Percentiles rank a stretch among this genome's conserved stretches.
These are phyloP conservation scores for Drosophila chauvacae DNA, from an alignment of 1,140 invertebrate genomes.

Conservation along the genomic window DNA sequence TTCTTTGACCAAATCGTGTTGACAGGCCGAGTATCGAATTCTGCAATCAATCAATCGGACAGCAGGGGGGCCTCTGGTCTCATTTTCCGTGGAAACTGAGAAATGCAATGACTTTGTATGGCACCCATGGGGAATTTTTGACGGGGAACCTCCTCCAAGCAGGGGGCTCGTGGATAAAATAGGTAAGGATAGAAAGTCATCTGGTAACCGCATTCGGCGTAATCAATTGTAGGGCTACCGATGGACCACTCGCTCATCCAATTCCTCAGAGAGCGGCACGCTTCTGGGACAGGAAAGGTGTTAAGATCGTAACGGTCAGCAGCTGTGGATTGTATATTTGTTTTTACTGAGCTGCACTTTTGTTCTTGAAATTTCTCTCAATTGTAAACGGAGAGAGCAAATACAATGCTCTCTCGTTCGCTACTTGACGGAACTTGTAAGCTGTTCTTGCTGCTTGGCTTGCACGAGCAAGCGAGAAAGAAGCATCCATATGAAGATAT, in stretches of 20 bases:
- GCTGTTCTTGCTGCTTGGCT: background rate
- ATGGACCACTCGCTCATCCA: constrained; percentile 30
- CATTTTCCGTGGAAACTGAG: constrained; percentile 47
- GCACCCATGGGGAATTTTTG: constrained; percentile 70
- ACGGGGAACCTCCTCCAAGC: constrained; percentile 11
- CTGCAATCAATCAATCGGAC: constrained; percentile 67
- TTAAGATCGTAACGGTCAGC: constrained; percentile 64
- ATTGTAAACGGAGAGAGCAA: no score
- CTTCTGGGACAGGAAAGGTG: constrained; percentile 34
- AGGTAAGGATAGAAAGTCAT: constrained; percentile 37
- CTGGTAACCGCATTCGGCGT: constrained; percentile 77
- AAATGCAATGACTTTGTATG: constrained; percentile 50
- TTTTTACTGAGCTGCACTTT: no score
- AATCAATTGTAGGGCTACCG: constrained; percentile 76
- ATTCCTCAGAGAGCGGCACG: constrained; percentile 58
- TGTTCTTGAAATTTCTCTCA: no score
- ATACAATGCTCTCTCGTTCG: no score
- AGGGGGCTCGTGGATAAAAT: constrained; percentile 36
- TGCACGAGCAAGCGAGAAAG: background rate
- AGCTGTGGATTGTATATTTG: constrained; percentile 38
- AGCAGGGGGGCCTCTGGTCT: constrained; percentile 10
- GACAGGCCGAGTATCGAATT: constrained; percentile 52
- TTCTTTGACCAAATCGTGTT: constrained; percentile 74
- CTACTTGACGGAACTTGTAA: background rate
- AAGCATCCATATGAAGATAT: no score